Base-by-base conservation (phyloP, 2,113 vertebrate genomes). In the Aspiorhynchus laticeps region DNA sequence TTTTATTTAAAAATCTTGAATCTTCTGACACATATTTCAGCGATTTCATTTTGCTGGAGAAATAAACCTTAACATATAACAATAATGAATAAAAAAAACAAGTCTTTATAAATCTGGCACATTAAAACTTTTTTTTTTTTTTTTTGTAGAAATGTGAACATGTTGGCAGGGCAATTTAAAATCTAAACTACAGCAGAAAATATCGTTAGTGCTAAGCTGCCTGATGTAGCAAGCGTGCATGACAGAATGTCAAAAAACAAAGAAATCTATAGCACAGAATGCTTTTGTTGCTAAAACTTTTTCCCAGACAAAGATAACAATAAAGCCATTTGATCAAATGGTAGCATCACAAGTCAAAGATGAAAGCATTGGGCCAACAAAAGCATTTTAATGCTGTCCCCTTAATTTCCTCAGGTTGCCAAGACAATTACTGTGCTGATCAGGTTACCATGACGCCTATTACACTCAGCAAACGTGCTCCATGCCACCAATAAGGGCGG, bases 361-460 rank as follows among this genome's bases (percentile, higher is more conserved):
- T 14, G 75, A 69, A 86, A 88, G 69, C 82, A 26, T 24, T 83
- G 80, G 38, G 53, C 38, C 74, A 65, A 80, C 71, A 5, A 90
- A 90, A 88, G 41, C 89, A 88, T 93, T 92, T 91, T 87, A 92
- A 91, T 90, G 89, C 83, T 88, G 91, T 92, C 90, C 87, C 91
- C 89, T 93, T 93, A 90, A 92, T 93, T 94, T 94, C 90, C 91
- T 88, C 76, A 91, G 92, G 92, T 91, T 93, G 88, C 92, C 92
- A 92, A 91, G 93, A 93, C 93, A 94, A 94, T 94, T 94, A 93
- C 90, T 90, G 86, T 87, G 91, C 89, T 91, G 92, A 93, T 92
- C 91, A 90, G 88, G 92, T 93, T 94, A 92, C 93, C 92, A 93
- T 93, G 91, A 91, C 88, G 90, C 91, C 92, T 92, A 93, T 93